Base-by-base conservation (phyloP, 1,140 invertebrate species). In the Lasioglossum albipes region DNA sequence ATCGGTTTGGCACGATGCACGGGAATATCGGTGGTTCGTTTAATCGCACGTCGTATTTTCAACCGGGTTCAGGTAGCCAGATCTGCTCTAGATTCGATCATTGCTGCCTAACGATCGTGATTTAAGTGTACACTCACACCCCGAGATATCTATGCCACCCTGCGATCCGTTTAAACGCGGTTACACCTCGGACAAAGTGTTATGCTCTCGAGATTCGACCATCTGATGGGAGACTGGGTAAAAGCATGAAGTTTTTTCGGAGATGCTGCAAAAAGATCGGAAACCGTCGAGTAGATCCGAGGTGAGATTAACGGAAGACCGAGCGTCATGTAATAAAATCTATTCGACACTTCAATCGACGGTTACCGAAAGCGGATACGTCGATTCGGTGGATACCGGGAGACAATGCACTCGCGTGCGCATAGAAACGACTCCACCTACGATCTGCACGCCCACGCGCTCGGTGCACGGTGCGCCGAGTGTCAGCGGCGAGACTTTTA, bases 371-470 rank as follows among this genome's bases (percentile, higher is more conserved):
- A 84, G 80, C 68, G 67, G 68, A 73, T 69, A 77, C 64, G 52
- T 59, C 49, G 77, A 84, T 75, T 74, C 62, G 65, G 78, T 70
- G 84, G 72, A 85, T 78, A 85, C 71, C 75, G 67, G 67, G 71
- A 75, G 79, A 86, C 84, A 86, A 86, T 85, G 76, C 68, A 85
- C 67, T 86, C 84, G 75, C 84, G 75, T 82, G 84, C 72, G 54
- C 64, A 22, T 75, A 69, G 81, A 83, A 86, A 86, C 76, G 75
- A 59, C 75, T 86, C 85, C 85, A 86, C 85, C 85, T 81, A 86
- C 85, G 85, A 83, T 70, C 70, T 42, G 70, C 22, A 22, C 85
- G 78, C 85, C 85, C 70, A 86, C 85, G 85, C 84, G 49, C 13
- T 5, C 45, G 52, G 52, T 16, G 49, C 22, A 61, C 62, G 77